Evolutionary conservation across 1,140 invertebrate species (phyloP).

Genomic region (Phocides pigmalion): DNA sequence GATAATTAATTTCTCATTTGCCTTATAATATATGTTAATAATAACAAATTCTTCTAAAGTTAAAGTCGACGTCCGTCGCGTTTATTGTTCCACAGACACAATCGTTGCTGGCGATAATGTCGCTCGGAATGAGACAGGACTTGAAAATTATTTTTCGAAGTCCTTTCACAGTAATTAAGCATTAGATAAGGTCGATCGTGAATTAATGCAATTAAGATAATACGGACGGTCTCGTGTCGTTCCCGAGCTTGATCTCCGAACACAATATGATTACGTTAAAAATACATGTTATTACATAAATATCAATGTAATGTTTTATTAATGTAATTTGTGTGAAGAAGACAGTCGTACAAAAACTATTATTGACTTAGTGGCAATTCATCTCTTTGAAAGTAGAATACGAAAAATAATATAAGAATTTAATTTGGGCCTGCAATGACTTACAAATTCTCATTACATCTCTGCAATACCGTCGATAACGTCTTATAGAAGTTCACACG

Average conservation of each 20-base stretch:
- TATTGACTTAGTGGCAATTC: too few species aligned
- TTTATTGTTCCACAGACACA: neutral
- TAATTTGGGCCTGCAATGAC: too few species aligned
- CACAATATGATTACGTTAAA: neutral
- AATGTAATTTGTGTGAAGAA: neutral
- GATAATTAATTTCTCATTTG: too few species aligned
- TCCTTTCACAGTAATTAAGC: constrained; percentile 49
- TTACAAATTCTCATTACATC: constrained; percentile 16
- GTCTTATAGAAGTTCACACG: neutral
- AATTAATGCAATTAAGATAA: constrained; percentile 52
- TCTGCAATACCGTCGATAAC: neutral
- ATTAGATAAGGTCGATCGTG: constrained; percentile 41
- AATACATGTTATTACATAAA: too few species aligned
- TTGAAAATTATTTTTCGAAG: constrained; percentile 34
- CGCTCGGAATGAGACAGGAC: constrained; percentile 19
- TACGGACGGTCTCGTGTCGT: constrained; percentile 13
- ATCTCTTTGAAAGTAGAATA: too few species aligned
- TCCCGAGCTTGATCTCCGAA: neutral
- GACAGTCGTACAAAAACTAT: too few species aligned
- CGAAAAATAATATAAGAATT: too few species aligned
- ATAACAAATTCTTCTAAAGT: too few species aligned
- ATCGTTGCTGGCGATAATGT: constrained; percentile 15
- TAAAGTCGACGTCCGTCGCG: too few species aligned
- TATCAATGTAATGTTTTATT: neutral
- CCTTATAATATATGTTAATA: too few species aligned